Percentiles rank a stretch among this genome's conserved stretches.
These are phyloP conservation scores for Celastrina argiolus DNA, from an alignment of 2,888 invertebrate species.

Conservation along the genomic window DNA sequence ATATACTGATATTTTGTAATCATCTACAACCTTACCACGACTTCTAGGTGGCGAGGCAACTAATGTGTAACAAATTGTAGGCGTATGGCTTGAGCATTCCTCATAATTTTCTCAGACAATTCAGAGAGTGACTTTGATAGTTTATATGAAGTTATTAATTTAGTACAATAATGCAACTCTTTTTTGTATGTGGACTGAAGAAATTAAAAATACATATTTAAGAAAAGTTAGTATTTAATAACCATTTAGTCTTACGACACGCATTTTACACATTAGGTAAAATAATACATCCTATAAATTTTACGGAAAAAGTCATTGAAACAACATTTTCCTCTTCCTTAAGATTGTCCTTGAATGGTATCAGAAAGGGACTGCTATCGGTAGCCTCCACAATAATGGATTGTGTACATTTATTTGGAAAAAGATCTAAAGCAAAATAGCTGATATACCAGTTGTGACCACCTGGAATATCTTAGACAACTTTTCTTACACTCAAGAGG, in stretches of 20 bases:
- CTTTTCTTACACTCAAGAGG: no score
- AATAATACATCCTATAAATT: background rate
- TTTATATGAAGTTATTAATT: background rate
- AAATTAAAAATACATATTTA: background rate
- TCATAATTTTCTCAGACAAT: background rate
- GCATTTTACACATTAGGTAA: background rate
- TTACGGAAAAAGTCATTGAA: background rate
- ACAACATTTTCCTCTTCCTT: background rate
- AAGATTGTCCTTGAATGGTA: background rate
- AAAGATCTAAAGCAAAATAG: background rate
- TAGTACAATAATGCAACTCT: background rate
- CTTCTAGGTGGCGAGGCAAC: slow-evolving; percentile 19
- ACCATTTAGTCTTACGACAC: background rate
- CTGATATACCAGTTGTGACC: no score
- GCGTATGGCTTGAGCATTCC: slow-evolving; percentile 17
- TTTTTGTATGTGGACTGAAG: background rate
- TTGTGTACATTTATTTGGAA: background rate
- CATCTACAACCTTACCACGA: slow-evolving; percentile 4
- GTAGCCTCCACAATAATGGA: background rate
- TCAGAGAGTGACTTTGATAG: background rate
- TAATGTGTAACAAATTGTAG: slow-evolving; percentile 25
- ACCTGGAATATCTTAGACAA: no score
- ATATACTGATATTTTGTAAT: slow-evolving; percentile 2
- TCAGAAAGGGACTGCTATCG: background rate
- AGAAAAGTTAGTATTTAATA: background rate